These are phyloP conservation scores for Drosophila seguyi DNA, from an alignment of 1,140 invertebrate species.

Conservation along the genomic window DNA sequence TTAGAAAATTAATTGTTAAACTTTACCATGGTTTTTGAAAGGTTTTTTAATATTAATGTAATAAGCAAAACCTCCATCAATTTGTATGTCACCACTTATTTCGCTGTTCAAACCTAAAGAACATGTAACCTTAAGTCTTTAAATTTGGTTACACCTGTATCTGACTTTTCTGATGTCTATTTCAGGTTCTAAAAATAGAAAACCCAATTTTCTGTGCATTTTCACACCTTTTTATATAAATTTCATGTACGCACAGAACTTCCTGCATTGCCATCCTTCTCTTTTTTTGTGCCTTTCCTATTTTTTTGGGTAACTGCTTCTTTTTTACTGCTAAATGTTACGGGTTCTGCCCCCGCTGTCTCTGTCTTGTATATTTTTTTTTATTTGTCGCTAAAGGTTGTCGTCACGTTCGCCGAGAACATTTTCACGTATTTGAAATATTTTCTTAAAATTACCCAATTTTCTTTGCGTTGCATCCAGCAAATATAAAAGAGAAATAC, in stretches of 20 bases:
- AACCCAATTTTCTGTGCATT: conserved; percentile 6
- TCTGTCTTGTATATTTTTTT: conserved; percentile 53
- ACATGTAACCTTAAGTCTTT: not conserved
- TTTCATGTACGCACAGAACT: conserved; percentile 6
- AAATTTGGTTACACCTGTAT: not conserved
- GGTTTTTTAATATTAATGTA: not conserved
- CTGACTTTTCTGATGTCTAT: too few relatives aligned
- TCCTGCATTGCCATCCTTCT: conserved; percentile 3
- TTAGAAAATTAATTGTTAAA: not conserved
- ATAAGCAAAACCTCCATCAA: too few relatives aligned
- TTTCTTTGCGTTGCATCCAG: conserved; percentile 56
- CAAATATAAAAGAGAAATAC: conserved; percentile 36
- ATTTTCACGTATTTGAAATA: conserved; percentile 83
- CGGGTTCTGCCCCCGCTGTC: conserved; percentile 4
- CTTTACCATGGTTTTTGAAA: too few relatives aligned
- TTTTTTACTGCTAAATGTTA: conserved; percentile 76
- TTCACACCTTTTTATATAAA: conserved; percentile 26
- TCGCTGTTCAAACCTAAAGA: not conserved
- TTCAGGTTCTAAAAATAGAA: not conserved
- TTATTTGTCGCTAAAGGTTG: conserved; percentile 40
- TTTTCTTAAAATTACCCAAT: conserved; percentile 83
- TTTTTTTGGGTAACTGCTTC: conserved; percentile 31
- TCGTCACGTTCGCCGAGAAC: conserved; percentile 68
- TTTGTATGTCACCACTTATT: too few relatives aligned
- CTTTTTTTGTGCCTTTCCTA: conserved; percentile 5